Conservation (phyloP, 2,797 vertebrate genomes). For the Capromys pilorides region DNA sequence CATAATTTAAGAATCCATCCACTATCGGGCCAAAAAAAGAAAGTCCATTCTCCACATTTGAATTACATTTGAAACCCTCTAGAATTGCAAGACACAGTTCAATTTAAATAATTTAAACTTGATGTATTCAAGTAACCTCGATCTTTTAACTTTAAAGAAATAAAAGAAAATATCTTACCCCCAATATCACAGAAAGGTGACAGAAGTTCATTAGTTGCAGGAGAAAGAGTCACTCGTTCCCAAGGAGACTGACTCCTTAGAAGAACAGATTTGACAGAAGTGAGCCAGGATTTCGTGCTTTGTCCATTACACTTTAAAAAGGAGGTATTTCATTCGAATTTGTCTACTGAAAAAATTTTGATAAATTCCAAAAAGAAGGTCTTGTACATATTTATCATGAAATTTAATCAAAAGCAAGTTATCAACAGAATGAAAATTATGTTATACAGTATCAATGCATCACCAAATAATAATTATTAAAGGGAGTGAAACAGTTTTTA, state of each 20-base stretch:
- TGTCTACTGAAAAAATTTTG: conserved; percentile 60
- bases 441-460: background rate
- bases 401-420: conserved; percentile 46
- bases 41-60: conserved; percentile 41
- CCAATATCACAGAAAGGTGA: conserved; percentile 58
- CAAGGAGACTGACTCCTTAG: conserved; percentile 49
- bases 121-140: conserved; percentile 29
- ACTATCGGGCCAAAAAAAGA: conserved; percentile 16
- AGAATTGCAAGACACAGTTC: conserved; percentile 41
- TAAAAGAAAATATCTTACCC: conserved; percentile 28
- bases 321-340: conserved; percentile 37
- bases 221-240: conserved; percentile 42
- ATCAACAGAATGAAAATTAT: conserved; percentile 47
- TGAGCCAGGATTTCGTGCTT: conserved; percentile 22
- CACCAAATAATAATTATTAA: background rate
- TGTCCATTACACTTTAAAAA: background rate
- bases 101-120: conserved; percentile 70
- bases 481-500: background rate
- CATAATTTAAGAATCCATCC: conserved; percentile 37
- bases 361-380: conserved; percentile 21
- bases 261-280: conserved; percentile 56
- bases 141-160: conserved; percentile 49
- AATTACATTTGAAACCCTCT: conserved; percentile 42
- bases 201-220: conserved; percentile 59
- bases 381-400: background rate